A percentile compares a stretch with the other conserved stretches of the same genome.
These are phyloP conservation scores for Danio jaintianensis DNA, from an alignment of 2,797 vertebrate genomes.

Conservation along the genomic window DNA sequence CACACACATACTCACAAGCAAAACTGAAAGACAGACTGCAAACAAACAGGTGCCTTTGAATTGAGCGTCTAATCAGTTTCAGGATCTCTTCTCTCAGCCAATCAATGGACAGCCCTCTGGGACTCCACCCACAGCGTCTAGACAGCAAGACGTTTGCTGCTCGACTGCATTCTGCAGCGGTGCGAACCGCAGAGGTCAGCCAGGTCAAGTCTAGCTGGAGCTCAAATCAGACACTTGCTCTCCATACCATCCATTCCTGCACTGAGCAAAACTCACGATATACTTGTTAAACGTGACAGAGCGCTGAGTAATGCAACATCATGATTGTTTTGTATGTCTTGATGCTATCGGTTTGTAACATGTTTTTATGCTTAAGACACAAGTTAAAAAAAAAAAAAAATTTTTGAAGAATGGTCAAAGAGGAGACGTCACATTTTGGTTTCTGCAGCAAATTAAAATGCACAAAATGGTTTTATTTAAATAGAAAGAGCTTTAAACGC, in stretches of 20 bases:
- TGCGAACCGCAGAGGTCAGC: conserved; percentile 56
- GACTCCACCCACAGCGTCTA: conserved; percentile 78
- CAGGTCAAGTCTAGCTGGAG: conserved; percentile 45
- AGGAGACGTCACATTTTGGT: too few species aligned
- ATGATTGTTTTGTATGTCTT: neutral
- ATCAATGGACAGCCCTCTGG: conserved; percentile 68
- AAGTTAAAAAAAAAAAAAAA: neutral
- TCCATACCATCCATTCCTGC: conserved; percentile 12
- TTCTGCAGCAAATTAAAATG: too few species aligned
- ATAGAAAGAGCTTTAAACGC: too few species aligned
- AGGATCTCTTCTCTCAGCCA: conserved; percentile 64
- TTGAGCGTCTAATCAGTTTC: conserved; percentile 57
- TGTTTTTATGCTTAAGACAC: neutral
- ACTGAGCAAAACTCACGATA: neutral
- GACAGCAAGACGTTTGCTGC: conserved; percentile 71
- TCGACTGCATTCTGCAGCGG: conserved; percentile 52
- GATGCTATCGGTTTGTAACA: neutral
- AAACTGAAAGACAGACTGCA: conserved; percentile 47
- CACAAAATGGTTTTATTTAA: too few species aligned
- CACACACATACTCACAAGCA: neutral
- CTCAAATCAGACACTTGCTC: conserved; percentile 34
- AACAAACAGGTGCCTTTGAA: conserved; percentile 54
- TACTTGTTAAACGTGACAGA: neutral
- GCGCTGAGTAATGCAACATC: neutral
- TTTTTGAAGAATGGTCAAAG: too few species aligned